Evolutionary conservation across 1,140 invertebrate genomes (phyloP).

Genomic region (Hestina assimilis): DNA sequence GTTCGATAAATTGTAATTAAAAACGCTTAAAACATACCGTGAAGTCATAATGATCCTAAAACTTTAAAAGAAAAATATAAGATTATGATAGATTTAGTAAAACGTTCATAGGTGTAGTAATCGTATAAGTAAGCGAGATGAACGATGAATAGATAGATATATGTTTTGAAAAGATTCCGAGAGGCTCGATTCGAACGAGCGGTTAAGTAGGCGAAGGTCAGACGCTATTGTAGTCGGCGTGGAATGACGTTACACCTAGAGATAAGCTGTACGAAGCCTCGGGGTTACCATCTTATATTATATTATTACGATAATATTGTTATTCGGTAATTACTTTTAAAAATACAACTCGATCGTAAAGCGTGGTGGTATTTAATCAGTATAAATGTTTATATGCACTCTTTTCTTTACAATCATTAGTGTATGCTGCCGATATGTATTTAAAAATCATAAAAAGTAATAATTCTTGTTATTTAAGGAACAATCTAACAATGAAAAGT

Average conservation of each 20-base stretch:
- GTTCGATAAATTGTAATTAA: too few species aligned
- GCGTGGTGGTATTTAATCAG: too few species aligned
- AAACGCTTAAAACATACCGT: too few species aligned
- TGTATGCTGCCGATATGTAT: too few species aligned
- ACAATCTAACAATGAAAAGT: slow-evolving; percentile 17
- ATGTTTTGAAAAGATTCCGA: slow-evolving; percentile 66
- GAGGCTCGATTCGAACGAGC: slow-evolving; percentile 63
- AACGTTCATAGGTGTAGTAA: slow-evolving; percentile 12
- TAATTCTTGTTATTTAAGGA: not conserved
- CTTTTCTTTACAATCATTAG: too few species aligned
- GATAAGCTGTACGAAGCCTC: slow-evolving; percentile 38
- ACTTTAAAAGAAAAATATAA: too few species aligned
- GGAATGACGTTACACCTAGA: slow-evolving; percentile 55
- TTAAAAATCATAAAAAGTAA: too few species aligned
- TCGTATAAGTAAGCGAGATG: slow-evolving; percentile 42
- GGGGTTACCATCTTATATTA: not conserved
- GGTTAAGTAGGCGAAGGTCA: slow-evolving; percentile 71
- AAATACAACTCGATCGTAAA: too few species aligned
- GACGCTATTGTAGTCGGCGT: slow-evolving; percentile 59
- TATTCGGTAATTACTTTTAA: too few species aligned
- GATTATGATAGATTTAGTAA: not conserved
- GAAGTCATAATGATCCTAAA: too few species aligned
- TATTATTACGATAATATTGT: not conserved
- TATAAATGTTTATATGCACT: too few species aligned
- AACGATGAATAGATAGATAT: slow-evolving; percentile 41